Base-by-base conservation (phyloP, 2,888 invertebrate genomes). In the Apocheima hispidaria region DNA sequence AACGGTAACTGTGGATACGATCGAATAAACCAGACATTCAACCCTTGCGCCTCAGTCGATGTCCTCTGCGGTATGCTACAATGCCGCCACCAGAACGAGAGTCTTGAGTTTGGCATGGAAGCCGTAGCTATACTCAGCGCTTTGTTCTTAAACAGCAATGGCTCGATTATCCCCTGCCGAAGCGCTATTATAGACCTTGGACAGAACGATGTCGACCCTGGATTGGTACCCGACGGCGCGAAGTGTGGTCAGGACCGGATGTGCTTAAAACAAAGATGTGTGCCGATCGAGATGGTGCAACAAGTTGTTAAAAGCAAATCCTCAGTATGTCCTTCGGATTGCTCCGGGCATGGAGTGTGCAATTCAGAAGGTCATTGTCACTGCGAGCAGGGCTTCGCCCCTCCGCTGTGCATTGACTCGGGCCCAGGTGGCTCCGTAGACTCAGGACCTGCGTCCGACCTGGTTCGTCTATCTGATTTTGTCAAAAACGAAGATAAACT, bases 1-100 rank as follows among this genome's bases (percentile, higher is more conserved):
- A 95, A 96, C 79, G 99, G 99, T n/a, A 99, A 99, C 88, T 99
- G 99, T 87, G 99, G 99, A 33, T 98, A 96, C 86, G 95, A 97
- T 84, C 95, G 97, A 44, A 82, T 95, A 1, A 95, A 94, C 50
- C 94, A 96, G 62, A 94, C 94, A 9, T 99, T 95, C 88, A 89
- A 93, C 35, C 94, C 94, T 59, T 99, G 99, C 80, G 87, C 93
- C 2, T 83, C 92, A 0, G 71, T 54, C 54, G 95, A 99, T 87
- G 94, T 96, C 0, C 87, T 95, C 64, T 99, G 99, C 90, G 99
- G 99, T 4, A 96, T 98, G 94, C 93, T 99, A 52, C 99, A 99
- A 85, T 99, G 99, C 83, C 95, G 96, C 5, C 98, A 99, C 82
- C 93, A 98, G 61, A 98, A 98, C 85, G 99, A 99, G 84, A 94